Evolutionary conservation across 1,140 invertebrate species (phyloP).

Genomic region (Listronotus oregonensis): DNA sequence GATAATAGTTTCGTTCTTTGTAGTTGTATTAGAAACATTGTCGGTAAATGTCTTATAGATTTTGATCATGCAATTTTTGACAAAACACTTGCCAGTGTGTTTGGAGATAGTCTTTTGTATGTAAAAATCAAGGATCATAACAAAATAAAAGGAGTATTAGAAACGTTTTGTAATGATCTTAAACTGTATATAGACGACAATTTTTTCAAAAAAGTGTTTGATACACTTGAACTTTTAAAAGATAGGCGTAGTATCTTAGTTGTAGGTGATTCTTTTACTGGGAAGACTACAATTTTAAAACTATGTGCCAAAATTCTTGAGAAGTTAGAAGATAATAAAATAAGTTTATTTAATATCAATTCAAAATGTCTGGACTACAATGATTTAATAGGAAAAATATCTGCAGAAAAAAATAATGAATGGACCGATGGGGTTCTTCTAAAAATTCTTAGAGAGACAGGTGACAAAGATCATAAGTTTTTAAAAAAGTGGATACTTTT

Average conservation of each 20-base stretch:
- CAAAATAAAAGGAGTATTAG: conserved; percentile 1
- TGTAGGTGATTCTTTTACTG: conserved; percentile 73
- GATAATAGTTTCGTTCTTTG: conserved; percentile 23
- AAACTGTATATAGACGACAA: conserved; percentile 74
- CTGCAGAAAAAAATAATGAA: conserved; percentile 72
- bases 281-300: conserved; percentile 62
- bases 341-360: conserved; percentile 73
- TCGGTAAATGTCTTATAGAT: conserved; percentile 86
- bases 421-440: conserved; percentile 88
- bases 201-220: conserved; percentile 73
- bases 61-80: conserved; percentile 86
- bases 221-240: conserved; percentile 77
- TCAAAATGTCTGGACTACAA: conserved; percentile 88
- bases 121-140: conserved; percentile 6
- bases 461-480: conserved; percentile 66
- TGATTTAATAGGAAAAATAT: conserved; percentile 86
- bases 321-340: conserved; percentile 5
- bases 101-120: conserved; percentile 64
- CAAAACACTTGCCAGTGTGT: conserved; percentile 88
- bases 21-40: conserved; percentile 79
- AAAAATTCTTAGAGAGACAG: conserved; percentile 70
- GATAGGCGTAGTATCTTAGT: conserved; percentile 81
- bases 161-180: conserved; percentile 60
- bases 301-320: conserved; percentile 20
- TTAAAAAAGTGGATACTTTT: conserved; percentile 72